Evolutionary conservation across 92 coral and sea anemone genomes (phyloP).

Genomic region (Epizoanthus ramosus): DNA sequence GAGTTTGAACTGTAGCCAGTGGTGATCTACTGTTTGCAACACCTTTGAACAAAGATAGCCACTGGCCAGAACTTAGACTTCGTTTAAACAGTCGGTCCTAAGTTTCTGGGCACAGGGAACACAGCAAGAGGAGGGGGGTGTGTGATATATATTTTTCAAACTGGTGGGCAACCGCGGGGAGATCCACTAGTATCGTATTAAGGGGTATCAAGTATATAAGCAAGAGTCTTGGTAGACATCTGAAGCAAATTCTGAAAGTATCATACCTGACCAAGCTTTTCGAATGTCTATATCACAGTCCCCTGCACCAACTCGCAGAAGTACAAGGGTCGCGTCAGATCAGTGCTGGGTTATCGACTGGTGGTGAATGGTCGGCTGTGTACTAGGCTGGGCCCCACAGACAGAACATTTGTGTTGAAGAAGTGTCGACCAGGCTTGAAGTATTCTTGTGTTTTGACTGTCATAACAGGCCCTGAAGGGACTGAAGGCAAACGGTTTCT

Average conservation of each 20-base stretch:
- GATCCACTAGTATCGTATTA: too few relatives aligned
- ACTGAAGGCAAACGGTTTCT: conserved; percentile 35
- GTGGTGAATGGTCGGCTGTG: conserved; percentile 77
- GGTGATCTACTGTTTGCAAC: too few relatives aligned
- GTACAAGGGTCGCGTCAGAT: conserved; percentile 67
- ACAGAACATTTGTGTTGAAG: conserved; percentile 57
- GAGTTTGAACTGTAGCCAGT: too few relatives aligned
- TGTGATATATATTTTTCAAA: too few relatives aligned
- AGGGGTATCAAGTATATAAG: background rate
- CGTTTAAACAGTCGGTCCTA: too few relatives aligned
- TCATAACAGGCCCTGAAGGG: conserved; percentile 54
- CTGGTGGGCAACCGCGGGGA: too few relatives aligned
- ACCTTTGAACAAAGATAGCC: too few relatives aligned
- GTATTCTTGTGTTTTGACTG: conserved; percentile 71
- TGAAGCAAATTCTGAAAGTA: background rate
- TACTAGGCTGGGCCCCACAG: conserved; percentile 60
- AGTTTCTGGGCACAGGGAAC: too few relatives aligned
- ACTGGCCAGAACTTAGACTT: too few relatives aligned
- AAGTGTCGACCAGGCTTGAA: conserved; percentile 81
- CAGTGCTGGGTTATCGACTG: conserved; percentile 63
- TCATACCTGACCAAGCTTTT: background rate
- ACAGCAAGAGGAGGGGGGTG: too few relatives aligned
- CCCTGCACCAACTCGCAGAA: background rate
- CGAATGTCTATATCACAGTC: background rate
- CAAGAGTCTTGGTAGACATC: too few relatives aligned